A percentile compares a stretch with the other conserved stretches of the same genome.
phyloP scores from a whole-genome alignment of 1,140 invertebrate genomes.

The Melitaea cinxia region DNA sequence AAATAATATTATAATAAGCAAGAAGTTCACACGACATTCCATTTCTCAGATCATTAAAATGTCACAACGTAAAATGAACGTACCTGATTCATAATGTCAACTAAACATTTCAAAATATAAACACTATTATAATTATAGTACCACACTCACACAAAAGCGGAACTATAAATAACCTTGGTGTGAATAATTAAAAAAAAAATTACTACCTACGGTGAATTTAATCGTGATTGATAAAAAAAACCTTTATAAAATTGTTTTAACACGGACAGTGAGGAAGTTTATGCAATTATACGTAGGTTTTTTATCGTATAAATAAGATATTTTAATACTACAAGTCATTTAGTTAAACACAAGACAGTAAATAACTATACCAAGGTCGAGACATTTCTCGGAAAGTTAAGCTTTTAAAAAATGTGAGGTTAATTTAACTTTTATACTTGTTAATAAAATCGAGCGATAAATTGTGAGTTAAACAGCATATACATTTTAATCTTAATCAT shows the following conservation, averaged over 20 bases:
- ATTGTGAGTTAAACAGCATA: no score
- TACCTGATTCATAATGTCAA: conserved; percentile 24
- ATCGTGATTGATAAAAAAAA: conserved; percentile 5
- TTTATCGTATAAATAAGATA: background rate
- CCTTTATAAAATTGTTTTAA: background rate
- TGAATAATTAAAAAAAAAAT: background rate
- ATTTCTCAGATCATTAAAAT: conserved; percentile 32
- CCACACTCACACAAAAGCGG: conserved; percentile 26
- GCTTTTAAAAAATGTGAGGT: background rate
- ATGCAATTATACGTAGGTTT: background rate
- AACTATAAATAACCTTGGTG: conserved; percentile 27
- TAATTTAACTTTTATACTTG: no score
- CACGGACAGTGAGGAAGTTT: background rate
- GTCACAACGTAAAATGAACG: conserved; percentile 26
- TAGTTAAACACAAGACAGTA: conserved; percentile 9
- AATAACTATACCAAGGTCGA: conserved; percentile 16
- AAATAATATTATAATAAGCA: conserved; percentile 11
- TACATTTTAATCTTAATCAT: no score
- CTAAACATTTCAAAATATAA: conserved; percentile 28
- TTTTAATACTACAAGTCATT: background rate
- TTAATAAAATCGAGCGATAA: no score
- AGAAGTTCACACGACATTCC: conserved; percentile 26
- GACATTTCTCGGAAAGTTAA: conserved; percentile 4
- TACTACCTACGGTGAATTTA: background rate
- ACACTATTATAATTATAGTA: conserved; percentile 23